Conservation (phyloP, 2,113 vertebrate species). For the Bubo scandiacus region DNA sequence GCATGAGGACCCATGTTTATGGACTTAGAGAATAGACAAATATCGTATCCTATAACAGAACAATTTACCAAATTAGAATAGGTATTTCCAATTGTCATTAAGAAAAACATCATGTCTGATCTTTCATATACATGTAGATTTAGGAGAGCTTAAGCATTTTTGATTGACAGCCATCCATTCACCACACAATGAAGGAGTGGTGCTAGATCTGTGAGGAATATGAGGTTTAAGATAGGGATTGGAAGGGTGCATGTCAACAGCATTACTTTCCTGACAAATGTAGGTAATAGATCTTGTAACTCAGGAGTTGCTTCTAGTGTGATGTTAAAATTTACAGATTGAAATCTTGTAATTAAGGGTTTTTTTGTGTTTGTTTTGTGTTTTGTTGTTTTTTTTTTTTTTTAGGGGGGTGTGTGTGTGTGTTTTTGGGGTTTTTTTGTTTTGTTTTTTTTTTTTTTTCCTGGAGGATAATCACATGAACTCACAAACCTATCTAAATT, state of each 20-base stretch:
- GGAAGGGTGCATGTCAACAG: background rate
- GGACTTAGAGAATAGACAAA: background rate
- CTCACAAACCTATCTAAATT: background rate
- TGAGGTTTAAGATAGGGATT: background rate
- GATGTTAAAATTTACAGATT: background rate
- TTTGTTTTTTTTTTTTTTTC: background rate
- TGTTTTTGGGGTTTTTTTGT: too few species aligned
- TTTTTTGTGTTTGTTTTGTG: too few species aligned
- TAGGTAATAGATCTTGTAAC: background rate
- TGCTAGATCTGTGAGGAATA: background rate
- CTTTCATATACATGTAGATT: background rate
- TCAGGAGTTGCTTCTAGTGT: background rate
- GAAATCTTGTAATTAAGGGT: background rate
- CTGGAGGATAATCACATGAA: background rate
- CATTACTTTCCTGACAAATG: background rate
- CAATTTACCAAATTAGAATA: background rate
- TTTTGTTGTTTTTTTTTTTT: too few species aligned
- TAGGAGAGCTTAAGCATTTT: background rate
- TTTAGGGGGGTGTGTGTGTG: too few species aligned
- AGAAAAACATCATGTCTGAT: background rate
- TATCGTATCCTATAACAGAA: background rate
- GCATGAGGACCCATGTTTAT: background rate
- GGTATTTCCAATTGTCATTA: background rate
- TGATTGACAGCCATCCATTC: background rate
- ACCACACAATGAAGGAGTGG: background rate